Evolutionary conservation across 2,888 invertebrate genomes (phyloP), one percentile per base, ranked within the genome.

Genomic region (Anthoptus insignis): DNA sequence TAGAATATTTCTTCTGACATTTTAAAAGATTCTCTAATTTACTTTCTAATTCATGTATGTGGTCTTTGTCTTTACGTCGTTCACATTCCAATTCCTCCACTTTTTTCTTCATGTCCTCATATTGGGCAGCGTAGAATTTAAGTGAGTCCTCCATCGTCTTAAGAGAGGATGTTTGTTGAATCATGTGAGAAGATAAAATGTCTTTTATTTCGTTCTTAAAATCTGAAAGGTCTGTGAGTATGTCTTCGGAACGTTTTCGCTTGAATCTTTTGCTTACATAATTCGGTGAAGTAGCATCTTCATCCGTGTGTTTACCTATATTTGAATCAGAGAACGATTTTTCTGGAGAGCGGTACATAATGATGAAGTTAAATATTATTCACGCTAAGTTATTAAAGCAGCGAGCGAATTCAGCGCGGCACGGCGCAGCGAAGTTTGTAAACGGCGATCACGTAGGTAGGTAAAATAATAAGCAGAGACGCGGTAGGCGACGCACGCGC

Each of bases 21-120:
- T 66, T 66, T 56, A 53, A 45, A 11, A 63, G 32, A 24, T 47
- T 37, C 49, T 61, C 66, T 14, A 63, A 24, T 58, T 63, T 53
- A 21, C 59, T 54, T 59, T 63, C 47, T 21, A 63, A 39, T 7
- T 54, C 14, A 24, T 21, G 8, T 32, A 61, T 66, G 22, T 66
- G 52, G 16, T 63, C 47, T n/a, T 58, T 66, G 32, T 63, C 61
- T 29, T 59, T 58, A 27, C 39, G 57, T 58, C 39, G 29, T 47
- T 63, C 52, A 11, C 19, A 34, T 39, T 27, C 42, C 42, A 56
- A n/a, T 42, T 34, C 29, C 6, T 53, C 32, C 34, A 53, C 5
- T 27, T 53, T 53, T 49, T 49, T 49, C 49, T 49, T 49, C 49
- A 49, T 49, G 24, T 49, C 49, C 1, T 49, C 49, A 49, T 49